Evolutionary conservation across 2,113 vertebrate genomes (phyloP).

Genomic region (Nerophis ophidion): DNA sequence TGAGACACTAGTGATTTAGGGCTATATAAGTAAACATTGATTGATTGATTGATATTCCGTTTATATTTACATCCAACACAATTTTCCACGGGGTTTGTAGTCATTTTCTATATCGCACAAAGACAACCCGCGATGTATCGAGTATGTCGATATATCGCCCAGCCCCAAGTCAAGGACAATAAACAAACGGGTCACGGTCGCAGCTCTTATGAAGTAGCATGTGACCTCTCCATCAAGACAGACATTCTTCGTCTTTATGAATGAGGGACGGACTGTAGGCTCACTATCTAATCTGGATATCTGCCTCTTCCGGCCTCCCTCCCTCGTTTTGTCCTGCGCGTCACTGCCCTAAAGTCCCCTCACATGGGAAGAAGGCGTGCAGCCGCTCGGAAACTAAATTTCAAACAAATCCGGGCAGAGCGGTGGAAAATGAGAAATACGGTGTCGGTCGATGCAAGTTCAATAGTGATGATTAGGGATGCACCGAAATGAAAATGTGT

Average conservation of each 20-base stretch:
- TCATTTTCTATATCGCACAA: too few relatives aligned
- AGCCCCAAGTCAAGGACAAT: constrained; percentile 13
- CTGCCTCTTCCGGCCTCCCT: constrained; percentile 15
- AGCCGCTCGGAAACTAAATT: constrained; percentile 55
- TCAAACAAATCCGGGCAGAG: constrained; percentile 53
- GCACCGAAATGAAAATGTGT: too few relatives aligned
- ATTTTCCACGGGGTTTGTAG: too few relatives aligned
- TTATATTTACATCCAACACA: too few relatives aligned
- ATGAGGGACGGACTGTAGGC: constrained; percentile 25
- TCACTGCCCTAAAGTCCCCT: constrained; percentile 60
- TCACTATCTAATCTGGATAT: constrained; percentile 21
- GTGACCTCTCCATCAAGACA: constrained; percentile 14
- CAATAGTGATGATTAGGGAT: constrained; percentile 33
- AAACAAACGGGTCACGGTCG: constrained; percentile 14
- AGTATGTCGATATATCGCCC: too few relatives aligned
- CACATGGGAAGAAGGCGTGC: constrained; percentile 59
- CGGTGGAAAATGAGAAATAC: constrained; percentile 38
- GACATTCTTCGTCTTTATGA: constrained; percentile 19
- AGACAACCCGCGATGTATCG: constrained; percentile 30
- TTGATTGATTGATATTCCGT: too few relatives aligned
- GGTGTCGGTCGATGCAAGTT: constrained; percentile 35
- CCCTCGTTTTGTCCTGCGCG: constrained; percentile 27
- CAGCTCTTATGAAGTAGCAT: constrained; percentile 5
- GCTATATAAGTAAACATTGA: too few relatives aligned
- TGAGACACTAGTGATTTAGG: too few relatives aligned